Conservation (phyloP, 2,888 invertebrate genomes). For the Thecocarcelia acutangulata region DNA sequence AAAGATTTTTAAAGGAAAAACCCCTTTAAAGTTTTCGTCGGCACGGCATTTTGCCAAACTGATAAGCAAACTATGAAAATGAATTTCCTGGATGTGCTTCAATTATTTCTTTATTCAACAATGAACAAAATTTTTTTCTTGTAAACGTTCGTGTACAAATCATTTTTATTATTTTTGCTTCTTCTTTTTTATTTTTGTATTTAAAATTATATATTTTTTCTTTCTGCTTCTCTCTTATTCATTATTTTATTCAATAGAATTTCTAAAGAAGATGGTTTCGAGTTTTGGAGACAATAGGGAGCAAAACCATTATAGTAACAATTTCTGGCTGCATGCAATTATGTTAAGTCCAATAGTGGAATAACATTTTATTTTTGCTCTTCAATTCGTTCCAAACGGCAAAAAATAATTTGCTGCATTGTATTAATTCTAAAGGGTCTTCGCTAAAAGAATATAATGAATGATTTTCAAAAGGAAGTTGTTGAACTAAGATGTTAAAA, state of each 20-base stretch:
- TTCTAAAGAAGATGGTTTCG: conserved; percentile 40
- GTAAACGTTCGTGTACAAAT: conserved; percentile 64
- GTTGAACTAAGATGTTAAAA: not conserved
- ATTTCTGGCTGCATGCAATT: conserved; percentile 56
- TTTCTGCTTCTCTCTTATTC: conserved; percentile 15
- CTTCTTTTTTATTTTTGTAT: conserved; percentile 33
- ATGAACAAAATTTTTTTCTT: conserved; percentile 8
- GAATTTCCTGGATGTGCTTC: conserved; percentile 69
- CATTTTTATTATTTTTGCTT: conserved; percentile 58
- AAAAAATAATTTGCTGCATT: conserved; percentile 41
- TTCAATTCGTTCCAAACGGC: conserved; percentile 20
- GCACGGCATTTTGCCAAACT: conserved; percentile 63
- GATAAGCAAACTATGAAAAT: conserved; percentile 68
- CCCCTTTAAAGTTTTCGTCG: conserved; percentile 33
- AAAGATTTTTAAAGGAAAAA: conserved; percentile 2
- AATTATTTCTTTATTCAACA: conserved; percentile 65
- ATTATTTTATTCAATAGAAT: conserved; percentile 59
- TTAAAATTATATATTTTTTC: conserved; percentile 19
- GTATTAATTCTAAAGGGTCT: conserved; percentile 13
- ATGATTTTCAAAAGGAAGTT: conserved; percentile 25
- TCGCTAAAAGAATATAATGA: not conserved
- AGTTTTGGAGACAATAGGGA: conserved; percentile 52
- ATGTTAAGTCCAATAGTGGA: conserved; percentile 37
- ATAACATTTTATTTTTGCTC: conserved; percentile 19
- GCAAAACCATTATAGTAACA: conserved; percentile 24